Percentiles rank a stretch among this genome's conserved stretches.
Evolutionary conservation across 2,888 invertebrate genomes (phyloP).

Genomic region (Aphidius colemani): DNA sequence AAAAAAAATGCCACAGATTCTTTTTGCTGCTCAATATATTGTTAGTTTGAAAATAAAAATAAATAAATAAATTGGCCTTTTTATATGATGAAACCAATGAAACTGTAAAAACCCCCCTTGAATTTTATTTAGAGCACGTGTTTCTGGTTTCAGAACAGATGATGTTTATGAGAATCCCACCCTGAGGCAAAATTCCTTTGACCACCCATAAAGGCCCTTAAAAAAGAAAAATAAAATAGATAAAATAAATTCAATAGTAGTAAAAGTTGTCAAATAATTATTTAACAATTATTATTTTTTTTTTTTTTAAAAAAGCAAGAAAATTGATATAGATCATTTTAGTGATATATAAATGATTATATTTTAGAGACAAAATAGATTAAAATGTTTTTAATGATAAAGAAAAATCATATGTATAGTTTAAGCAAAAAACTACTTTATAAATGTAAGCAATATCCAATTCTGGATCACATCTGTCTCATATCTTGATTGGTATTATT

Average conservation of each 20-base stretch:
- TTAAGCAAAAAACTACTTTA: conserved; percentile 13
- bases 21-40: too few species aligned
- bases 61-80: too few species aligned
- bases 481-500: conserved; percentile 16
- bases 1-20: not conserved
- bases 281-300: conserved; percentile 2
- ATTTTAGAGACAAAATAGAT: conserved; percentile 6
- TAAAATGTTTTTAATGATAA: not conserved
- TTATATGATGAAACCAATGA: conserved; percentile 8
- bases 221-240: too few species aligned
- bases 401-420: not conserved
- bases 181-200: conserved; percentile 36
- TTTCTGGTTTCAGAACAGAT: conserved; percentile 42
- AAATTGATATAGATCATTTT: not conserved
- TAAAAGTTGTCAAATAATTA: conserved; percentile 11
- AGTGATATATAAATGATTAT: conserved; percentile 5
- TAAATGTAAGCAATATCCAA: conserved; percentile 19
- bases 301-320: not conserved
- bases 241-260: too few species aligned
- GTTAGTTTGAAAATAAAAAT: too few species aligned
- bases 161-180: conserved; percentile 41
- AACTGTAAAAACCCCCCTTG: conserved; percentile 16
- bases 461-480: conserved; percentile 16
- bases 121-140: conserved; percentile 48
- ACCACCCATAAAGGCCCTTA: conserved; percentile 29